Evolutionary conservation across 2,797 vertebrate genomes (phyloP).

Genomic region (Xenopus petersii): DNA sequence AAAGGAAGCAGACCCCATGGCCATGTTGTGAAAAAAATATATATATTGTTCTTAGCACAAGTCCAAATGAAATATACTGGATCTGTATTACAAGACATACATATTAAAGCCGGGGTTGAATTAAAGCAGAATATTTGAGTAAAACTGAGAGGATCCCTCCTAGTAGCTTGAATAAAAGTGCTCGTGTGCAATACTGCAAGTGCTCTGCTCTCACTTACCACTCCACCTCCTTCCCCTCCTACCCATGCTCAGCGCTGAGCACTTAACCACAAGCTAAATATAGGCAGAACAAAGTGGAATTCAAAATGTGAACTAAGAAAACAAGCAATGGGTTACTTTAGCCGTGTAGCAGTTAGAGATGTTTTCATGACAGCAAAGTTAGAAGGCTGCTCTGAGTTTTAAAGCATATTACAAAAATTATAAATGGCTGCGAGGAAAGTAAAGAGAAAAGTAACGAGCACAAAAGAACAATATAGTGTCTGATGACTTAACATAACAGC

Average conservation of each 20-base stretch:
- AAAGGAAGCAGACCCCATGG: no score
- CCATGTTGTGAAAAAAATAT: no score
- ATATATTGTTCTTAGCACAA: no score
- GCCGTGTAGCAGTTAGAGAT: neutral
- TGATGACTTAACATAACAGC: no score
- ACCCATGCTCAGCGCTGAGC: constrained; percentile 35
- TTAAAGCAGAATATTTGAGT: no score
- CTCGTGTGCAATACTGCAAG: constrained; percentile 10
- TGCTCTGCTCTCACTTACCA: neutral
- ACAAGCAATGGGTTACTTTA: neutral
- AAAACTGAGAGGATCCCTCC: neutral
- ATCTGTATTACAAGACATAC: no score
- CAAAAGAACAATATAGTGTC: no score
- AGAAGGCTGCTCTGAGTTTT: neutral
- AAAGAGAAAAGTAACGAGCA: no score
- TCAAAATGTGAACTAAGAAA: constrained; percentile 26
- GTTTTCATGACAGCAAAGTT: neutral
- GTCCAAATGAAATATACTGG: no score
- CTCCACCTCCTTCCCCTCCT: constrained; percentile 30
- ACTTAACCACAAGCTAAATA: constrained; percentile 53
- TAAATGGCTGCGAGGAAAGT: no score
- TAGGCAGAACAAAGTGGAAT: constrained; percentile 44
- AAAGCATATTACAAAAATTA: no score
- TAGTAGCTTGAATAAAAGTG: constrained; percentile 20
- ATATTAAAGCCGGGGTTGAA: no score